Evolutionary conservation across 64 coral and sea anemone genomes (phyloP).

Genomic region (Montipora sp.): DNA sequence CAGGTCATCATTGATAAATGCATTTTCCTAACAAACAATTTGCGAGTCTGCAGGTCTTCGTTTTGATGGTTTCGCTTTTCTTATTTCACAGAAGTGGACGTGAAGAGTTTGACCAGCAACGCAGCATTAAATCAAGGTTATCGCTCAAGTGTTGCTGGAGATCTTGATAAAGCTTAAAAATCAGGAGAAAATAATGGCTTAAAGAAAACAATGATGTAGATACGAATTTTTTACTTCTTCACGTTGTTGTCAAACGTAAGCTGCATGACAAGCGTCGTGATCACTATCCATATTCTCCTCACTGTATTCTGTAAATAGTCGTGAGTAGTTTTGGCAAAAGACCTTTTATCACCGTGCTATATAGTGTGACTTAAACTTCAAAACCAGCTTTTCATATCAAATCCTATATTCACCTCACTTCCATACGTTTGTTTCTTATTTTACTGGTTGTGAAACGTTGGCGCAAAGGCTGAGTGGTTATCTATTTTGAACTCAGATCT

Average conservation of each 20-base stretch:
- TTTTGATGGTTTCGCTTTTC: background rate
- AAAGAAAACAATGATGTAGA: background rate
- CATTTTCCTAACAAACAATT: background rate
- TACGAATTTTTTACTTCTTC: background rate
- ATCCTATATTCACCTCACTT: too few relatives aligned
- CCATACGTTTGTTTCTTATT: too few relatives aligned
- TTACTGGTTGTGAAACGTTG: too few relatives aligned
- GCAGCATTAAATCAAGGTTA: background rate
- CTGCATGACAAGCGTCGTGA: background rate
- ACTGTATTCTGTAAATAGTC: too few relatives aligned
- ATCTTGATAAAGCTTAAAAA: constrained; percentile 11
- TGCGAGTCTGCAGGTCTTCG: background rate
- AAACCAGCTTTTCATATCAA: too few relatives aligned
- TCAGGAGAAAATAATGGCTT: background rate
- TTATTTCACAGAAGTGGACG: background rate
- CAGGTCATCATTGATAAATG: too few relatives aligned
- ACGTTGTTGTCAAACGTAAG: background rate
- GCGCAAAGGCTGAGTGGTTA: too few relatives aligned
- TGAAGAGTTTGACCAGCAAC: background rate
- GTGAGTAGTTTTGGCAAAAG: too few relatives aligned
- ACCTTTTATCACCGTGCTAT: too few relatives aligned
- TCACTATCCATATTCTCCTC: background rate
- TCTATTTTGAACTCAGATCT: too few relatives aligned
- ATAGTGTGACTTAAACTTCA: too few relatives aligned
- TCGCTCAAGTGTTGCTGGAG: background rate